A percentile compares a stretch with the other conserved stretches of the same genome.
phyloP scores from a whole-genome alignment of 1,140 invertebrate species.

The Drosophila bifasciata region DNA sequence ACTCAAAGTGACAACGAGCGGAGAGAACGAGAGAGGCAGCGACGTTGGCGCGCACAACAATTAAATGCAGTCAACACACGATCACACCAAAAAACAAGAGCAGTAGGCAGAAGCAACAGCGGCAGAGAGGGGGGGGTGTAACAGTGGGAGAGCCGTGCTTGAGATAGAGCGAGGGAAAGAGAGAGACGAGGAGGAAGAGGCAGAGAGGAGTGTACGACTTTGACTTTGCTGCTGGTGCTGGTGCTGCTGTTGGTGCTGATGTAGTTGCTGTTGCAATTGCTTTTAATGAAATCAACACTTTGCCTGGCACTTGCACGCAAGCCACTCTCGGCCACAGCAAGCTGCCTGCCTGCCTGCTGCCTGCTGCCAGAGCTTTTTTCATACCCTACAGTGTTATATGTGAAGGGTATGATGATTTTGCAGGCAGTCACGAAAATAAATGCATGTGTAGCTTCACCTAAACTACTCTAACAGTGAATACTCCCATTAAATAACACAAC shows the following conservation, averaged over 20 bases:
- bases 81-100: constrained; percentile 50
- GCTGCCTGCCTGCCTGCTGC: constrained; percentile 22
- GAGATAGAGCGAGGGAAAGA: constrained; percentile 16
- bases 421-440: no score
- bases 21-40: constrained; percentile 28
- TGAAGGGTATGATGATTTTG: no score
- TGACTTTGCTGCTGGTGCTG: constrained; percentile 51
- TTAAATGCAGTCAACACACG: constrained; percentile 80
- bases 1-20: constrained; percentile 80
- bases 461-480: no score
- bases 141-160: constrained; percentile 6
- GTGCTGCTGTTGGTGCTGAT: constrained; percentile 31
- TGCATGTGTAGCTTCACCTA: no score
- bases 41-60: constrained; percentile 55
- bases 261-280: constrained; percentile 59
- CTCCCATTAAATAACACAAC: no score
- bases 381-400: no score
- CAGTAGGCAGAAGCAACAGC: constrained; percentile 1
- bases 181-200: neutral
- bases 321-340: neutral
- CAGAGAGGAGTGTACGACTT: constrained; percentile 43
- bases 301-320: constrained; percentile 69
- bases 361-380: neutral
- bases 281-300: constrained; percentile 82
- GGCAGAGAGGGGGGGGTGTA: constrained; percentile 5